Percentiles rank a stretch among this genome's conserved stretches.
These are phyloP conservation scores for Pteruthius melanotis DNA, from an alignment of 2,113 vertebrate genomes.

Conservation along the genomic window DNA sequence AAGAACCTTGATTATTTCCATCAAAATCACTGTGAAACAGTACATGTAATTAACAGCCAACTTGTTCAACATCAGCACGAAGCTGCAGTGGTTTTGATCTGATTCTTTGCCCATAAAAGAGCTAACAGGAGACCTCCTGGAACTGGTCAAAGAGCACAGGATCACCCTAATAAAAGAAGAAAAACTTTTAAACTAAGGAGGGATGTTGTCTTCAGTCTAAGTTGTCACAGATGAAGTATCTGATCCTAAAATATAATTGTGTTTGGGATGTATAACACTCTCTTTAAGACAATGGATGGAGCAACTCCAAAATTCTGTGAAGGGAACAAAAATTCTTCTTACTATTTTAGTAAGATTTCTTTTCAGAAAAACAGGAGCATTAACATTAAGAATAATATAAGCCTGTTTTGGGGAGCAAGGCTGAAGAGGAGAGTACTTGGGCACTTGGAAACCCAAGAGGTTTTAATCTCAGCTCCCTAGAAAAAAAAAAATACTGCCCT, in stretches of 20 bases:
- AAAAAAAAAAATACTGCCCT: neutral
- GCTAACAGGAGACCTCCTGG: neutral
- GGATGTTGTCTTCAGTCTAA: neutral
- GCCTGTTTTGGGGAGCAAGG: neutral
- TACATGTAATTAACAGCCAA: neutral
- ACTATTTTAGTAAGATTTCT: neutral
- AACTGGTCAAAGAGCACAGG: neutral
- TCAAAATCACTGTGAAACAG: neutral
- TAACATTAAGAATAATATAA: neutral
- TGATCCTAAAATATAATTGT: neutral
- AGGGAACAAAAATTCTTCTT: neutral
- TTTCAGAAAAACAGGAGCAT: neutral
- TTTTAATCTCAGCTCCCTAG: neutral
- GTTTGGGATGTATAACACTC: neutral
- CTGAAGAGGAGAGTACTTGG: neutral
- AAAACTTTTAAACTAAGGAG: neutral
- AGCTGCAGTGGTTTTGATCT: neutral
- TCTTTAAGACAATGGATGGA: neutral
- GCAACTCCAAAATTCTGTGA: neutral
- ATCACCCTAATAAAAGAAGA: neutral
- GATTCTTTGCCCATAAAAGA: neutral
- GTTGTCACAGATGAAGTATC: neutral
- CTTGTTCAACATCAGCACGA: neutral
- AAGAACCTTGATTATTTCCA: neutral
- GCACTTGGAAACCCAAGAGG: neutral